Evolutionary conservation across 64 coral and sea anemone species (phyloP), one percentile per base, ranked within the genome.

Genomic region (Exaiptasia diaphana): DNA sequence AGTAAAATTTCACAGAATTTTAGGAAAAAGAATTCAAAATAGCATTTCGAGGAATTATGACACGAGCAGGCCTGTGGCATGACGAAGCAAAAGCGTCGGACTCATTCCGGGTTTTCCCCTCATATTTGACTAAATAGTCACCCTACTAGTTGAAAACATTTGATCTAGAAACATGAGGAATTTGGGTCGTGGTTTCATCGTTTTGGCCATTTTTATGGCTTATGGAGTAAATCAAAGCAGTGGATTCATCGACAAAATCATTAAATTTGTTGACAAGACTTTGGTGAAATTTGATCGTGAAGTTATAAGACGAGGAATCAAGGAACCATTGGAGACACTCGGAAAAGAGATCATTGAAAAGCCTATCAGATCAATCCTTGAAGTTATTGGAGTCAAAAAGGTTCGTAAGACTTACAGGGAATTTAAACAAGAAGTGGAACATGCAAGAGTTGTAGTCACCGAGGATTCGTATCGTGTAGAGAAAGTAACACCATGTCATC

Each of bases 391-490:
- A 35, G 14, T 93, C 1, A 55, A 74, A 8, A 85, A 85, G 14
- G 83, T 93, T 17, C 69, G 79, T 4, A 87, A 87, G 56, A 82
- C 53, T 18, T 93, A 93, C 65, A 75, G 30, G 7, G 83, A 82
- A 33, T 87, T 87, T 37, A 72, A 39, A 31, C 82, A 73, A 33
- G 90, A 87, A 32, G 48, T 73, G 11, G 43, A 17, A 8, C 76
- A 87, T 41, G 60, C 82, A 34, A 56, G 53, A 42, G 90, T 92
- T 40, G 68, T 73, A n/a, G 86, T 93, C 67, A 87, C 90, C 5
- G 76, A 38, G 31, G 65, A 92, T 63, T 74, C 67, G 5, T 87
- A 93, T 36, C 46, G 35, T 32, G 83, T 87, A 17, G 76, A 93
- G 46, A 80, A 86, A 64, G 38, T 92, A 30, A 71, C 30, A 15